Conservation (phyloP, 2,797 vertebrate species). For the Arnoldichthys spilopterus region DNA sequence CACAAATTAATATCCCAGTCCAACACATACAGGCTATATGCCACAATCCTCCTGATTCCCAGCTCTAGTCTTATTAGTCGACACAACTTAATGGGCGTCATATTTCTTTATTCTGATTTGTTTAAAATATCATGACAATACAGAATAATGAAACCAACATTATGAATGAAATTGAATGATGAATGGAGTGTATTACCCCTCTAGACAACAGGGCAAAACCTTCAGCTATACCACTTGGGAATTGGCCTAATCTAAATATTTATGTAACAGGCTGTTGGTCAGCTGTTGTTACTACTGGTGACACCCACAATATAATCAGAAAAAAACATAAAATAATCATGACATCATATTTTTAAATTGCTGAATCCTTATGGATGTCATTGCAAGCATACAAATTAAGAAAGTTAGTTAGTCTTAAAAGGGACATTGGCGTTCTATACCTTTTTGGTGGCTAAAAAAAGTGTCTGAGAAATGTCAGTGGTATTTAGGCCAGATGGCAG, state of each 20-base stretch:
- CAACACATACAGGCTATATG: too few relatives aligned
- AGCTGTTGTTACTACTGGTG: not conserved
- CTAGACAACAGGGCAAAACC: not conserved
- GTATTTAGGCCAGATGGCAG: slow-evolving; percentile 79
- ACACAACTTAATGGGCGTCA: too few relatives aligned
- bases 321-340: not conserved
- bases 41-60: too few relatives aligned
- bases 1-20: too few relatives aligned
- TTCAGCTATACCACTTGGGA: not conserved
- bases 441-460: slow-evolving; percentile 65
- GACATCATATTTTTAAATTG: not conserved
- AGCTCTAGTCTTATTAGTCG: too few relatives aligned
- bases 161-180: too few relatives aligned
- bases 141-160: too few relatives aligned
- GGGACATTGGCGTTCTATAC: slow-evolving; percentile 43
- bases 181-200: too few relatives aligned
- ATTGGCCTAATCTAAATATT: not conserved
- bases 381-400: not conserved
- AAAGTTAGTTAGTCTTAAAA: not conserved
- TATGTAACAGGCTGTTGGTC: not conserved
- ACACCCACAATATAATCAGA: not conserved
- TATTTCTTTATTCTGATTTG: too few relatives aligned
- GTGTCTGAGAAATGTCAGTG: slow-evolving; percentile 64
- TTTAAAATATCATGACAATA: too few relatives aligned
- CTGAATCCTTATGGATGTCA: not conserved